A percentile compares a stretch with the other conserved stretches of the same genome.
These are phyloP conservation scores for Danio choprae DNA, from an alignment of 2,797 vertebrate species.

Conservation along the genomic window DNA sequence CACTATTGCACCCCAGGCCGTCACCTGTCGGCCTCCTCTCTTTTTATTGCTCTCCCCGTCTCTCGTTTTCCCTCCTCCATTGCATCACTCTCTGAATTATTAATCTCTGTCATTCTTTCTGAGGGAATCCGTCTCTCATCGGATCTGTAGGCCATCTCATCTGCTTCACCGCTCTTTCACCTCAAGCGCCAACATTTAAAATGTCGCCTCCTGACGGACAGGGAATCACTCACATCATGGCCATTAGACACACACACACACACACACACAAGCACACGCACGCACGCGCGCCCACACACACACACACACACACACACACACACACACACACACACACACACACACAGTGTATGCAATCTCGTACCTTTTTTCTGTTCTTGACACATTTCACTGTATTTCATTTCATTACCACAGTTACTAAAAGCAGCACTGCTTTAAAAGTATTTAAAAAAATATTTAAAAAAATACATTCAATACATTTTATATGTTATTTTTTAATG, in stretches of 20 bases:
- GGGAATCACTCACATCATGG: slow-evolving; percentile 73
- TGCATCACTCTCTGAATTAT: slow-evolving; percentile 72
- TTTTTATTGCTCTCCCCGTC: slow-evolving; percentile 25
- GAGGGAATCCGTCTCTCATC: slow-evolving; percentile 70
- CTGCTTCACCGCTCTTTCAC: slow-evolving; percentile 76
- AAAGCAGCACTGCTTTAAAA: neutral
- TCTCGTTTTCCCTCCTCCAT: slow-evolving; percentile 53
- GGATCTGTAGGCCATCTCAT: slow-evolving; percentile 75
- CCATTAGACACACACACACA: slow-evolving; percentile 28
- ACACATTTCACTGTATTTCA: too few relatives aligned
- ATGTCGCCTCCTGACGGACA: slow-evolving; percentile 73
- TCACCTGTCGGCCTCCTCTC: slow-evolving; percentile 43
- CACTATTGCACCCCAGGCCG: slow-evolving; percentile 36
- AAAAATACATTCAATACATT: too few relatives aligned
- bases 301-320: neutral
- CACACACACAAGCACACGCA: too few relatives aligned
- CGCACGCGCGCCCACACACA: too few relatives aligned
- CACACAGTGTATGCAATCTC: neutral
- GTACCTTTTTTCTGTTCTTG: neutral
- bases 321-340: neutral
- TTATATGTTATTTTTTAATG: too few relatives aligned
- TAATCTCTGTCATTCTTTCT: slow-evolving; percentile 74
- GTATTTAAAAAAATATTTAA: too few relatives aligned
- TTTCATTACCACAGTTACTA: neutral
- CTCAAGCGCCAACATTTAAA: slow-evolving; percentile 59